Percentiles rank a stretch among this genome's conserved stretches.
These are phyloP conservation scores for Mactromeris polynyma DNA, from an alignment of 2,888 invertebrate species.

Conservation along the genomic window DNA sequence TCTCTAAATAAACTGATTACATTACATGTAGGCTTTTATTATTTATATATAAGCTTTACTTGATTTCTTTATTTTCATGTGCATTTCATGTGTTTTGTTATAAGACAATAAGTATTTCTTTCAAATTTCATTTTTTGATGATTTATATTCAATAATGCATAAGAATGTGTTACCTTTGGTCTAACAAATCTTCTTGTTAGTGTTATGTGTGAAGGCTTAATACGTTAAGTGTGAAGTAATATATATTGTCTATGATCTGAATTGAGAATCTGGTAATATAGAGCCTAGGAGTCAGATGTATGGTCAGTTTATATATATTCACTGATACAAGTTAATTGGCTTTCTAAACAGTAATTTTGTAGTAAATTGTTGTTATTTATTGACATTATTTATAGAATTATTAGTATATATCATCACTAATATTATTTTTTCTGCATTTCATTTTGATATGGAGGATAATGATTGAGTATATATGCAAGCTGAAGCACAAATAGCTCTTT, in stretches of 20 bases:
- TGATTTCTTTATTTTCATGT: too few relatives aligned
- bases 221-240: background rate
- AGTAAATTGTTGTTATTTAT: background rate
- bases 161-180: too few relatives aligned
- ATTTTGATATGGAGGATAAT: background rate
- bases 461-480: background rate
- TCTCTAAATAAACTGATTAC: too few relatives aligned
- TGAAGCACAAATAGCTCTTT: too few relatives aligned
- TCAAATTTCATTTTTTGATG: too few relatives aligned
- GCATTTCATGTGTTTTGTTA: too few relatives aligned
- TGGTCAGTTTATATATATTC: too few relatives aligned
- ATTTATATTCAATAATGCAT: too few relatives aligned
- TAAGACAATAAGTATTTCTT: too few relatives aligned
- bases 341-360: background rate
- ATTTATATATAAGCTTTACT: too few relatives aligned
- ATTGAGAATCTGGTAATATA: background rate
- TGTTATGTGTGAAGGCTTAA: background rate
- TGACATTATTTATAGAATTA: conserved; percentile 2
- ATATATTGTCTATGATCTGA: background rate
- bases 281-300: too few relatives aligned
- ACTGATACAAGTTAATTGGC: background rate
- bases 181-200: background rate
- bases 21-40: too few relatives aligned
- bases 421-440: background rate
- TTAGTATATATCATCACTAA: background rate